phyloP scores from a whole-genome alignment of 2,888 invertebrate species.

The Erebia epiphron region DNA sequence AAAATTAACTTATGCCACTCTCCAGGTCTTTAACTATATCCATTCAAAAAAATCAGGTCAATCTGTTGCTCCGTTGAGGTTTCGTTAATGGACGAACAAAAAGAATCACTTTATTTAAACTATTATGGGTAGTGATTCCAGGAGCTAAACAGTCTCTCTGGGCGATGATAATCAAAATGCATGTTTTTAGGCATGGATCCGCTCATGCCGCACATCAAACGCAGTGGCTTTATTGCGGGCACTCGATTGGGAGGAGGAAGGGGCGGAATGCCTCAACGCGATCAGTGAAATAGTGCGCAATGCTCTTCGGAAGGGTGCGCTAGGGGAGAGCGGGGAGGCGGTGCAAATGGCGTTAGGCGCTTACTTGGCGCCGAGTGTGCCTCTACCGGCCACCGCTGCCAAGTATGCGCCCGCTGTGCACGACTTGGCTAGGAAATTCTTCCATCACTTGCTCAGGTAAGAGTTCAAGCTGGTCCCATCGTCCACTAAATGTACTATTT shows the following conservation, averaged over 20 bases:
- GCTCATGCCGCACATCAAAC: conserved; percentile 58
- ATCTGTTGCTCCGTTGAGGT: too few relatives aligned
- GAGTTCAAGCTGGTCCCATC: conserved; percentile 4
- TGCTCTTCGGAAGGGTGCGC: conserved; percentile 51
- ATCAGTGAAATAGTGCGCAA: conserved; percentile 80
- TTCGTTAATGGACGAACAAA: too few relatives aligned
- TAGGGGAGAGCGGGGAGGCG: conserved; percentile 41
- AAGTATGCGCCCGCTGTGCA: conserved; percentile 90
- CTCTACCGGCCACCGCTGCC: conserved; percentile 85
- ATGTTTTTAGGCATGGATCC: conserved; percentile 62
- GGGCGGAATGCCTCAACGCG: conserved; percentile 88
- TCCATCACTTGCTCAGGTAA: conserved; percentile 92
- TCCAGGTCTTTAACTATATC: too few relatives aligned
- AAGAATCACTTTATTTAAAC: too few relatives aligned
- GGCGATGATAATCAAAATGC: not conserved
- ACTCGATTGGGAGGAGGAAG: conserved; percentile 91
- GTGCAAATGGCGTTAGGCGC: conserved; percentile 91
- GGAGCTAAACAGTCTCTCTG: too few relatives aligned
- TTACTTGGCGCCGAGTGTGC: conserved; percentile 88
- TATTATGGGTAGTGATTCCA: too few relatives aligned
- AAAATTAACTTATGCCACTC: too few relatives aligned
- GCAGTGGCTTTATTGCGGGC: conserved; percentile 75
- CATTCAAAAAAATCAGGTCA: too few relatives aligned
- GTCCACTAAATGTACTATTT: too few relatives aligned
- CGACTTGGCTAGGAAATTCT: conserved; percentile 93